A percentile compares a stretch with the other conserved stretches of the same genome.
Evolutionary conservation across 2,888 invertebrate species (phyloP).

Genomic region (Physocephala rufipes): DNA sequence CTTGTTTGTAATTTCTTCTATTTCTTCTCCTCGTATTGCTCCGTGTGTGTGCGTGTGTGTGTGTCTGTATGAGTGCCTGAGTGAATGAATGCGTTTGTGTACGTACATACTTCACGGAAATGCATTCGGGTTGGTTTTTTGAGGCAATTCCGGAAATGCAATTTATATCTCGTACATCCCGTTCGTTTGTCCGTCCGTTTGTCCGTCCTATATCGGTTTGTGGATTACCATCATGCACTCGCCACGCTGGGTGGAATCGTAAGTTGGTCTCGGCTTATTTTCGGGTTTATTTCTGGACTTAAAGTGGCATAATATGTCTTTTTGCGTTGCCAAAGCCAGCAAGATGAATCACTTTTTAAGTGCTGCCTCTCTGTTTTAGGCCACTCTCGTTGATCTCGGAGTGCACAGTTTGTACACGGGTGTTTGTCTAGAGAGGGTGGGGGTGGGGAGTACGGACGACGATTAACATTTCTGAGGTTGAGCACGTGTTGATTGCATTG

Average conservation of each 20-base stretch:
- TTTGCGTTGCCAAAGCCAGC: slow-evolving; percentile 19
- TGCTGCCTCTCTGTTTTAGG: slow-evolving; percentile 23
- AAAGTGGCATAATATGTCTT: slow-evolving; percentile 45
- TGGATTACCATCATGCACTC: background rate
- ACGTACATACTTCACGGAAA: slow-evolving; percentile 19
- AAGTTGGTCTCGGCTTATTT: slow-evolving; percentile 31
- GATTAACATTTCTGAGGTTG: slow-evolving; percentile 39
- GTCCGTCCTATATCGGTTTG: background rate
- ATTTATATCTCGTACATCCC: slow-evolving; percentile 36
- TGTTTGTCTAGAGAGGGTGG: too few relatives aligned
- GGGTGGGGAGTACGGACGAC: slow-evolving; percentile 38
- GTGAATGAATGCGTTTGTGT: too few relatives aligned
- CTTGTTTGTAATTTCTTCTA: slow-evolving; percentile 38
- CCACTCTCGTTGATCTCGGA: too few relatives aligned
- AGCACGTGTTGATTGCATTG: slow-evolving; percentile 34
- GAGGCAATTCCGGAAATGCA: slow-evolving; percentile 38
- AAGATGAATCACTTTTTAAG: slow-evolving; percentile 36
- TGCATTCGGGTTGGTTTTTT: slow-evolving; percentile 26
- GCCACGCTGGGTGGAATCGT: background rate
- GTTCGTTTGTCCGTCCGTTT: background rate
- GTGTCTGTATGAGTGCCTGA: slow-evolving; percentile 31
- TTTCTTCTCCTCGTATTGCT: slow-evolving; percentile 17
- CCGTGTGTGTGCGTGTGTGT: slow-evolving; percentile 21
- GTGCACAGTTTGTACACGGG: too few relatives aligned
- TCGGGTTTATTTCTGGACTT: slow-evolving; percentile 38